Evolutionary conservation across 2,888 invertebrate species (phyloP).

Genomic region (Drosophila affinis): DNA sequence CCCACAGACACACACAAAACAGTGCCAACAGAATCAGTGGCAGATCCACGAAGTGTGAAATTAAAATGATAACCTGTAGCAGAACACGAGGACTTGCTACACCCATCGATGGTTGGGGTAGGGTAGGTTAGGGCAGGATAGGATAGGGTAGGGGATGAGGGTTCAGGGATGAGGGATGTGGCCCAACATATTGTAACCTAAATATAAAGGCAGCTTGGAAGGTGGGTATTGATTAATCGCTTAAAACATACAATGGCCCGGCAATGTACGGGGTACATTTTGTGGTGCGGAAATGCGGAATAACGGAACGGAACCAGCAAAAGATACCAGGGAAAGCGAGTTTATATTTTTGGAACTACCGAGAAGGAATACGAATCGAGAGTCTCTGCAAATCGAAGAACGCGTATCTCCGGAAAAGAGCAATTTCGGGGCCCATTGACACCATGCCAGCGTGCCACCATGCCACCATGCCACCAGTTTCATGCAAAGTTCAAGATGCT

Average conservation of each 20-base stretch:
- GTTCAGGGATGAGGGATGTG: neutral
- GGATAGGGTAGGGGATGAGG: neutral
- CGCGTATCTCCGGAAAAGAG: neutral
- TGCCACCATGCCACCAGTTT: neutral
- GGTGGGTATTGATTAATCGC: constrained; percentile 50
- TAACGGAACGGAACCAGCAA: neutral
- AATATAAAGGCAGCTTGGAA: constrained; percentile 43
- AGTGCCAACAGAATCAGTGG: constrained; percentile 21
- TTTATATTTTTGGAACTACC: neutral
- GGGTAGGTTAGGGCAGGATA: too few relatives aligned
- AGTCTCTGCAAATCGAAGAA: neutral
- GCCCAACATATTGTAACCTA: constrained; percentile 23
- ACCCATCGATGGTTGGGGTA: neutral
- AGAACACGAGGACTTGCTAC: constrained; percentile 20
- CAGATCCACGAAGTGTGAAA: constrained; percentile 54
- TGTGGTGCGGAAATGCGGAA: constrained; percentile 14
- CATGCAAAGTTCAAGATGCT: too few relatives aligned
- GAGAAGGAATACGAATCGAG: neutral
- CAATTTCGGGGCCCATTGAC: neutral
- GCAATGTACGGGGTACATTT: constrained; percentile 11
- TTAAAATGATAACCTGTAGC: constrained; percentile 46
- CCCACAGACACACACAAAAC: constrained; percentile 23
- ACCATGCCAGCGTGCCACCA: too few relatives aligned
- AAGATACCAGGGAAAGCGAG: neutral
- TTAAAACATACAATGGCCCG: constrained; percentile 27